A percentile compares a stretch with the other conserved stretches of the same genome.
These are phyloP conservation scores for Xiphophorus maculatus DNA, from an alignment of 2,113 vertebrate genomes.

Conservation along the genomic window DNA sequence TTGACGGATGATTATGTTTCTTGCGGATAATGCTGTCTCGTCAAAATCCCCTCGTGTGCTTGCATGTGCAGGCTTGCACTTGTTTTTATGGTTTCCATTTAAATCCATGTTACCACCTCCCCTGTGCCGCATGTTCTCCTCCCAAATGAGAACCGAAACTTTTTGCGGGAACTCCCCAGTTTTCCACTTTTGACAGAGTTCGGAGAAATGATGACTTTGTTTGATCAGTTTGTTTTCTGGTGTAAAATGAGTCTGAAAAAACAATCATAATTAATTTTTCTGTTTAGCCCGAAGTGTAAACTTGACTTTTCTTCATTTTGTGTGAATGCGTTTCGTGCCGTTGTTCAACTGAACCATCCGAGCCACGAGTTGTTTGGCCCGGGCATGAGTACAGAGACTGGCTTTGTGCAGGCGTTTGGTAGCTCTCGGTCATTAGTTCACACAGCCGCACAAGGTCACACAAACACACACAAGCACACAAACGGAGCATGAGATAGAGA, in stretches of 20 bases:
- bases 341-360: conserved; percentile 41
- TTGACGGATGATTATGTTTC: conserved; percentile 69
- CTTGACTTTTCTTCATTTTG: background rate
- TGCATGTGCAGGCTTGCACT: conserved; percentile 3
- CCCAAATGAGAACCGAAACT: conserved; percentile 19
- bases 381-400: conserved; percentile 59
- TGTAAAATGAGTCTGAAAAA: conserved; percentile 1
- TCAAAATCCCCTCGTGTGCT: conserved; percentile 39
- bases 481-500: conserved; percentile 15
- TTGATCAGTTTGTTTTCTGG: background rate
- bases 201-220: background rate
- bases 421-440: conserved; percentile 73
- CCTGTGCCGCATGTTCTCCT: conserved; percentile 11
- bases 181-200: background rate
- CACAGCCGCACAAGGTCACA: conserved; percentile 53
- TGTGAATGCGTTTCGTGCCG: conserved; percentile 30
- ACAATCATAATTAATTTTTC: background rate
- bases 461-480: conserved; percentile 18
- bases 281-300: background rate
- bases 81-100: conserved; percentile 35
- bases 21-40: conserved; percentile 52
- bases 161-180: conserved; percentile 8
- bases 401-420: conserved; percentile 63
- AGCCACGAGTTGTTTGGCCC: conserved; percentile 67
- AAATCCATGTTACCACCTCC: conserved; percentile 20